Conservation (phyloP, 2,888 invertebrate genomes). For the Argyresthia goedartella region DNA sequence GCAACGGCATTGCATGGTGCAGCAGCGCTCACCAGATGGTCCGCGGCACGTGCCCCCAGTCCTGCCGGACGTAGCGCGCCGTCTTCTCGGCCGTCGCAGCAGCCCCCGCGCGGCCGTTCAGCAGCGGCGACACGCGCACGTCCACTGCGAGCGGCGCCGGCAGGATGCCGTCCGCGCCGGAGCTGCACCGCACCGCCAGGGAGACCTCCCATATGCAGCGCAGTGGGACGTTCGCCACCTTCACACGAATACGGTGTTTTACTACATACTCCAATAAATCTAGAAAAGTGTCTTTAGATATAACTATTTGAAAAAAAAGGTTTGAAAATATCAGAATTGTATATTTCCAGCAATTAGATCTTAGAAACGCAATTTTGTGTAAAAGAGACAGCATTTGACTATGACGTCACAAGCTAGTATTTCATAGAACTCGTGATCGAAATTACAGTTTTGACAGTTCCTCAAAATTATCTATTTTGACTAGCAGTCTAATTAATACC, state of each 20-base stretch:
- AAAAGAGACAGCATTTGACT: too few relatives aligned
- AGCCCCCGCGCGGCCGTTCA: constrained; percentile 25
- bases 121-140: constrained; percentile 23
- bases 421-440: too few relatives aligned
- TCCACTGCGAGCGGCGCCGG: neutral
- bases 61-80: constrained; percentile 15
- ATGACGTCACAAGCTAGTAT: too few relatives aligned
- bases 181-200: constrained; percentile 16
- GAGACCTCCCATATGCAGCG: constrained; percentile 50
- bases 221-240: constrained; percentile 52
- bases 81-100: constrained; percentile 17
- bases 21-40: constrained; percentile 40
- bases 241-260: too few relatives aligned
- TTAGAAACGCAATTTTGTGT: too few relatives aligned
- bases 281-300: too few relatives aligned
- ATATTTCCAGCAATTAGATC: too few relatives aligned
- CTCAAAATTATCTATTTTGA: neutral
- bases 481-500: neutral
- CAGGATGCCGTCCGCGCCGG: too few relatives aligned
- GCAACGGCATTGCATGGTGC: too few relatives aligned
- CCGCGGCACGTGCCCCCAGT: constrained; percentile 52
- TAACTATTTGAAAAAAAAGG: neutral
- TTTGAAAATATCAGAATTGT: neutral
- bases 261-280: too few relatives aligned
- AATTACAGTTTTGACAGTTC: neutral